A percentile compares a stretch with the other conserved stretches of the same genome.
Evolutionary conservation across 2,888 invertebrate species (phyloP).

Genomic region (Agrochola litura): DNA sequence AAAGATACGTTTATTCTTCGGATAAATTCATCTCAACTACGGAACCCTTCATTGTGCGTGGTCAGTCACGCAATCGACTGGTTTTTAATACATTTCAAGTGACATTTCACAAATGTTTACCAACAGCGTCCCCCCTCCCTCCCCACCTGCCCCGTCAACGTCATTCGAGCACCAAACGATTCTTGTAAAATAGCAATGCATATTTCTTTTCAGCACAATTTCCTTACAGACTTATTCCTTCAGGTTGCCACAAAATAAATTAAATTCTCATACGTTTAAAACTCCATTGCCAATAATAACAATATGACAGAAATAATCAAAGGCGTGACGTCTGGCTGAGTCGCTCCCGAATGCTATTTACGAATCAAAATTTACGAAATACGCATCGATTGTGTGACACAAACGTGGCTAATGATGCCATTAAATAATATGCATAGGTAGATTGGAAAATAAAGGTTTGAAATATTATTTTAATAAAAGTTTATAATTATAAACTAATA

Average conservation of each 20-base stretch:
- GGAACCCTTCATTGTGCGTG: no score
- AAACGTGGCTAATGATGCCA: neutral
- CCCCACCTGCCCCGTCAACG: neutral
- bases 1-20: no score
- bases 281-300: conserved; percentile 47
- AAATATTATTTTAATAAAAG: no score
- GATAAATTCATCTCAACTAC: no score
- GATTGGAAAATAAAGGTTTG: neutral
- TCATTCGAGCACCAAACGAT: neutral
- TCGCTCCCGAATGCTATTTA: conserved; percentile 31
- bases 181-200: neutral
- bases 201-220: neutral
- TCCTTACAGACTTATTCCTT: conserved; percentile 8
- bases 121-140: neutral
- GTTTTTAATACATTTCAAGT: no score
- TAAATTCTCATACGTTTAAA: conserved; percentile 31
- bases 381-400: conserved; percentile 28
- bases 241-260: conserved; percentile 34
- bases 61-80: no score
- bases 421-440: no score
- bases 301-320: conserved; percentile 44
- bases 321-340: conserved; percentile 35
- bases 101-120: neutral
- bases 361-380: conserved; percentile 51
- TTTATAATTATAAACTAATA: no score